Evolutionary conservation across 2,888 invertebrate species (phyloP).

Genomic region (Cerastoderma edule): DNA sequence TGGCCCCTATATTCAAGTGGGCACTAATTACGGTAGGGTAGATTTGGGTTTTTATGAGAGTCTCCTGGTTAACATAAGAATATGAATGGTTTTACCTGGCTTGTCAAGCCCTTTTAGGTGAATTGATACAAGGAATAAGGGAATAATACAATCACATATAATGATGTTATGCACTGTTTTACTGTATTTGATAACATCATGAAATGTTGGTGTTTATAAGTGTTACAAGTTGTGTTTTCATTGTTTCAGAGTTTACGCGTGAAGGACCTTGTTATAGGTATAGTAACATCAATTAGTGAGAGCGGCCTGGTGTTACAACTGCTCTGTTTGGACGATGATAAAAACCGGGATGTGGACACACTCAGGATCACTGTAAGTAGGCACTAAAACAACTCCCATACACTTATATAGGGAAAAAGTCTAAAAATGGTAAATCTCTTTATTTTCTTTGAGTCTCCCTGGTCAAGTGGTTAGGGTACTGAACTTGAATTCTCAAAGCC

Average conservation of each 20-base stretch:
- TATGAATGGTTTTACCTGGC: not conserved
- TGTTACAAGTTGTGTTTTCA: slow-evolving; percentile 16
- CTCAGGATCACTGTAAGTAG: slow-evolving; percentile 91
- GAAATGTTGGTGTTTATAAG: not conserved
- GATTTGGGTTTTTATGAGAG: too few relatives aligned
- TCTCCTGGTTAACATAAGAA: not conserved
- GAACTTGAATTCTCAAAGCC: not conserved
- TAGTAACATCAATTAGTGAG: slow-evolving; percentile 81
- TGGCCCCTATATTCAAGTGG: too few relatives aligned
- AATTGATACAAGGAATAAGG: not conserved
- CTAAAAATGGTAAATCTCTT: not conserved
- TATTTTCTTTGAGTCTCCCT: not conserved
- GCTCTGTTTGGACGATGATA: slow-evolving; percentile 92
- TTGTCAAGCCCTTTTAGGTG: not conserved
- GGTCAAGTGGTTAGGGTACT: not conserved
- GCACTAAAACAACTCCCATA: not conserved
- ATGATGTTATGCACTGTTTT: not conserved
- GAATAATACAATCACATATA: not conserved
- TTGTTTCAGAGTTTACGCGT: slow-evolving; percentile 82
- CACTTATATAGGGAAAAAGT: too few relatives aligned
- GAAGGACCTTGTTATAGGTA: slow-evolving; percentile 83
- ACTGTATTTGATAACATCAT: not conserved
- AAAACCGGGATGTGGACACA: slow-evolving; percentile 92
- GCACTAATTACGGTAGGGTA: too few relatives aligned
- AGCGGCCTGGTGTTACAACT: slow-evolving; percentile 88